A percentile compares a stretch with the other conserved stretches of the same genome.
These are phyloP conservation scores for Drosophila histrio DNA, from an alignment of 2,888 invertebrate species.

Conservation along the genomic window DNA sequence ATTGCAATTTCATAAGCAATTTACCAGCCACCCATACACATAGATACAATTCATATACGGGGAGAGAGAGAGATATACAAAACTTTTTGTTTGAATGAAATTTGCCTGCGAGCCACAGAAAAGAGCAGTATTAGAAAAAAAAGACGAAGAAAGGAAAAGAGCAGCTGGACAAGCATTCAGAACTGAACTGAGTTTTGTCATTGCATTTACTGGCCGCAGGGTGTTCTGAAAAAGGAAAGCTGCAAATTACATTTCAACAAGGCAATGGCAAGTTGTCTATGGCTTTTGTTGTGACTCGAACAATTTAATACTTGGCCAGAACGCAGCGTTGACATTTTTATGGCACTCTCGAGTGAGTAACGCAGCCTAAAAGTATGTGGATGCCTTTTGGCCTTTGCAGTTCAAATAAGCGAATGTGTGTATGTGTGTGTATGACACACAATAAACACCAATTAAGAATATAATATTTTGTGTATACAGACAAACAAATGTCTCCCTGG, in stretches of 20 bases:
- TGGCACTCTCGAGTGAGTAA: conserved; percentile 60
- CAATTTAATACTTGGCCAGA: conserved; percentile 59
- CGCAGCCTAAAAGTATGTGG: conserved; percentile 29
- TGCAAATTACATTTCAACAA: conserved; percentile 75
- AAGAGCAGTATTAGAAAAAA: conserved; percentile 9
- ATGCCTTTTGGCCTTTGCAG: conserved; percentile 18
- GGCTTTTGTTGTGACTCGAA: conserved; percentile 50
- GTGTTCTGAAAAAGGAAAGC: conserved; percentile 42
- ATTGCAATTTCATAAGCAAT: conserved; percentile 82
- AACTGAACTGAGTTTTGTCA: conserved; percentile 45
- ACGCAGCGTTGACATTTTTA: conserved; percentile 70
- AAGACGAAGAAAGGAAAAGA: conserved; percentile 24
- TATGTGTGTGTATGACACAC: conserved; percentile 64
- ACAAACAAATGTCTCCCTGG: conserved; percentile 59
- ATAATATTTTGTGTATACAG: conserved; percentile 77
- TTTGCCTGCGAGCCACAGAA: conserved; percentile 50
- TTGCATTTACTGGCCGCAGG: conserved; percentile 48
- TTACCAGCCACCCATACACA: conserved; percentile 55
- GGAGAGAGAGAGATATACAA: conserved; percentile 48
- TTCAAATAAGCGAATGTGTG: conserved; percentile 18
- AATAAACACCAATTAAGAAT: conserved; percentile 80
- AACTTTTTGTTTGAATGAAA: conserved; percentile 63
- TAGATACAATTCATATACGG: conserved; percentile 1
- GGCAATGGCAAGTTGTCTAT: conserved; percentile 40
- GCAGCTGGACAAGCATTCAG: conserved; percentile 51